Conservation (phyloP, 64 coral and sea anemone species). For the Catalaphyllia jardinei region DNA sequence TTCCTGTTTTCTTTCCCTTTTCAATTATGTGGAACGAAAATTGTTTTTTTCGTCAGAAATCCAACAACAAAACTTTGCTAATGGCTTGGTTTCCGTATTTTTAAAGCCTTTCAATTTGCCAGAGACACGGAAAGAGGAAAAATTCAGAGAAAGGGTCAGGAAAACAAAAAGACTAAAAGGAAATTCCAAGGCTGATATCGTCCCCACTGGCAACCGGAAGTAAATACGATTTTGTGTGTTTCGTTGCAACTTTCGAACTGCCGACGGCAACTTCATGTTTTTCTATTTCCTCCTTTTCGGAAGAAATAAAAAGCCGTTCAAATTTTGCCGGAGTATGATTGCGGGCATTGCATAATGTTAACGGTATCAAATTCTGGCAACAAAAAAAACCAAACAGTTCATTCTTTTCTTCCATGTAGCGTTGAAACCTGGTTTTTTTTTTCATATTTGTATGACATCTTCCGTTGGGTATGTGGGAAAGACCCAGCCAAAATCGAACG, state of each 20-base stretch:
- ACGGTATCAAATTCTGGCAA: no score
- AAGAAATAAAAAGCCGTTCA: background rate
- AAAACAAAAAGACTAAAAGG: background rate
- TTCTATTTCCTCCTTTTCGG: conserved; percentile 1
- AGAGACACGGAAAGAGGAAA: background rate
- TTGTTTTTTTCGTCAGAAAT: background rate
- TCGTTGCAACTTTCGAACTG: conserved; percentile 28
- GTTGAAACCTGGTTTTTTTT: background rate
- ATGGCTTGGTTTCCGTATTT: background rate
- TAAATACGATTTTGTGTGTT: background rate
- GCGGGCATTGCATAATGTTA: no score
- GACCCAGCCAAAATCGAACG: background rate
- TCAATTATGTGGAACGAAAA: conserved; percentile 35
- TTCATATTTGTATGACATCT: background rate
- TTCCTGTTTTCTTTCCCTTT: conserved; percentile 55
- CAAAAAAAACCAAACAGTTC: background rate
- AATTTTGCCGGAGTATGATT: background rate
- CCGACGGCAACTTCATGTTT: background rate
- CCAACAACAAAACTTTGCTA: background rate
- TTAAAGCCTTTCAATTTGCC: background rate
- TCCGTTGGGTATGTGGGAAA: conserved; percentile 9
- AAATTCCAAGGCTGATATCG: background rate
- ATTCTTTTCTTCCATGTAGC: background rate
- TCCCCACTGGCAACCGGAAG: conserved; percentile 1
- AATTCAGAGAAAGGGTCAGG: background rate